Base-by-base conservation (phyloP, 2,113 vertebrate genomes). In the Ariopsis seemanni region DNA sequence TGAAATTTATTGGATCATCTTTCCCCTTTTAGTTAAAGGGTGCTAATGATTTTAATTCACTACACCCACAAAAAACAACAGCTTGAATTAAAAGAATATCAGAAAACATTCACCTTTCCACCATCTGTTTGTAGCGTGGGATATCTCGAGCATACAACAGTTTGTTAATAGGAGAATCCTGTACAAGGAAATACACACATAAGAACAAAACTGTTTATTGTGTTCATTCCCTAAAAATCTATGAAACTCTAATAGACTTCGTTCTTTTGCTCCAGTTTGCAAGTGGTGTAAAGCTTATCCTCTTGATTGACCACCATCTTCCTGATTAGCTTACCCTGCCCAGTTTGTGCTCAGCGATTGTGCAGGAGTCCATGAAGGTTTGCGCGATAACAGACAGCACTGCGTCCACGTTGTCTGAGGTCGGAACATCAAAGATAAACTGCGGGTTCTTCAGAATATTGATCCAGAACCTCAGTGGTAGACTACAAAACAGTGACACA, bases 351-450 rank as follows among this genome's bases (percentile, higher is more conserved):
- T 99, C 98, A 1, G 98, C 97, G 34, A 98, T 96, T 30, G 98
- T 99, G 88, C 98, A 99, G 84, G 98, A 98, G 79, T 99, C 98
- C 98, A 99, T 99, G 95, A 99, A 99, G 86, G 98, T 99, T 95
- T 99, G 98, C 0, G 98, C 95, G 1, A 99, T 99, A 92, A 99
- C 98, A 0, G 99, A 96, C 42, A 99, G 95, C 87, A 99, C 98
- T 0, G 98, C 98, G 0, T 99, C 98, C 91, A 99, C 97, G 0
- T 97, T 98, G 89, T 99, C 98, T 0, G 97, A 99, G 0, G 97
- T 97, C 93, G 99, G 98, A 78, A 99, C 97, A 17, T 99, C 98
- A 72, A 99, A 99, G 87, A 99, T 97, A 42, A 99, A 99, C 94
- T 99, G 97, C 0, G 98, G 98, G 88, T 99, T 99, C 94, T 99